phyloP scores from a whole-genome alignment of 2,113 vertebrate genomes.

The Sorex fumeus region DNA sequence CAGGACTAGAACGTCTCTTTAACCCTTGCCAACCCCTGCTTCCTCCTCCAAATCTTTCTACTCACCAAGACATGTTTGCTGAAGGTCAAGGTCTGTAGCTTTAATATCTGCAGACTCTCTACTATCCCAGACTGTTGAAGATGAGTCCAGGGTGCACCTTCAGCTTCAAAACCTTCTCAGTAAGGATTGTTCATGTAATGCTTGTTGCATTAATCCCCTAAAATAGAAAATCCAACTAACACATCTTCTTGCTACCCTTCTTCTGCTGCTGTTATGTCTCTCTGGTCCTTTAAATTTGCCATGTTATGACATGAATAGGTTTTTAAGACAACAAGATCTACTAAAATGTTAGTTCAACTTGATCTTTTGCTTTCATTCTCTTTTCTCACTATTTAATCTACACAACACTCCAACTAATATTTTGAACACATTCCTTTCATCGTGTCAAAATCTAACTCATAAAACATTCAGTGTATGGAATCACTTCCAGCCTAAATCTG shows the following conservation, averaged over 20 bases:
- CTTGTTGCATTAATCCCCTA: neutral
- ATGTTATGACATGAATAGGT: neutral
- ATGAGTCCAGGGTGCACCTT: neutral
- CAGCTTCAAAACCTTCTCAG: neutral
- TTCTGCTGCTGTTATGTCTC: neutral
- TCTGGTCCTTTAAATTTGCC: neutral
- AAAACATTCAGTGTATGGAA: neutral
- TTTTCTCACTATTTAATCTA: neutral
- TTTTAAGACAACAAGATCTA: neutral
- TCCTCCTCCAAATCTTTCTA: neutral
- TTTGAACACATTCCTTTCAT: conserved; percentile 60
- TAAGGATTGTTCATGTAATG: neutral
- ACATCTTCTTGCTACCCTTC: neutral
- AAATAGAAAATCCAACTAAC: neutral
- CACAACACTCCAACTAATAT: conserved; percentile 57
- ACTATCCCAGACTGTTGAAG: neutral
- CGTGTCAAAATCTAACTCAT: conserved; percentile 50
- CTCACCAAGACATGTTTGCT: neutral
- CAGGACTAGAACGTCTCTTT: neutral
- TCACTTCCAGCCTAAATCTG: neutral
- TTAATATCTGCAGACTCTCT: neutral
- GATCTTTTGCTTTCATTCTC: neutral
- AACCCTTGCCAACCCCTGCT: neutral
- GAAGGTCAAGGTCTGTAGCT: neutral
- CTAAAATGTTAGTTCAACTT: conserved; percentile 23